Evolutionary conservation across 2,113 vertebrate species (phyloP).

Genomic region (Phycodurus eques): DNA sequence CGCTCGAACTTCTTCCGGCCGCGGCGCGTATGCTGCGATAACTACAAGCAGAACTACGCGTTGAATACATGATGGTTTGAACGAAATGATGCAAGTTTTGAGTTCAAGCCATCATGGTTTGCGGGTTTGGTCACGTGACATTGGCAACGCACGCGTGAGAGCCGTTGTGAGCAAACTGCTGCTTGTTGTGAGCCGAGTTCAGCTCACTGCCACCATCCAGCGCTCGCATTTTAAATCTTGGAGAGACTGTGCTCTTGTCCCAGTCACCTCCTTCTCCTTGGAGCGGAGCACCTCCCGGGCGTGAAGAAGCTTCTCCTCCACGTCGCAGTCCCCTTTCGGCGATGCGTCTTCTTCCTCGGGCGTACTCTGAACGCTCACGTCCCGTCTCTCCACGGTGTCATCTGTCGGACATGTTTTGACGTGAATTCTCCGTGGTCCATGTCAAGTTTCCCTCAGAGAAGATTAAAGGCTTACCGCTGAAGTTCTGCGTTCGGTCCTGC

Average conservation of each 20-base stretch:
- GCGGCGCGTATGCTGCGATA: too few species aligned
- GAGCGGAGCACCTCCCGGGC: constrained; percentile 57
- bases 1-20: too few species aligned
- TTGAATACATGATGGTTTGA: too few species aligned
- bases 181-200: too few species aligned
- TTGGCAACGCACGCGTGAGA: too few species aligned
- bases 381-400: constrained; percentile 15
- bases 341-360: constrained; percentile 23
- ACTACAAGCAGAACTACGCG: too few species aligned
- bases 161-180: too few species aligned
- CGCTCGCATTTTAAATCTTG: too few species aligned
- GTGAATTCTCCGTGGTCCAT: background rate
- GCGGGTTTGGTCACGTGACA: too few species aligned
- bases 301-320: constrained; percentile 55
- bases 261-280: constrained; percentile 71
- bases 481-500: constrained; percentile 55
- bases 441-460: background rate
- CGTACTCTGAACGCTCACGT: background rate
- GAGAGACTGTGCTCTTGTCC: background rate
- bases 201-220: too few species aligned
- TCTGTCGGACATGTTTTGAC: constrained; percentile 27
- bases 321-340: constrained; percentile 22
- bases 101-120: too few species aligned
- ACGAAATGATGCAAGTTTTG: too few species aligned
- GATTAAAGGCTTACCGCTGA: constrained; percentile 45